Base-by-base conservation (phyloP, 2,888 invertebrate species). In the Athalia rosae region DNA sequence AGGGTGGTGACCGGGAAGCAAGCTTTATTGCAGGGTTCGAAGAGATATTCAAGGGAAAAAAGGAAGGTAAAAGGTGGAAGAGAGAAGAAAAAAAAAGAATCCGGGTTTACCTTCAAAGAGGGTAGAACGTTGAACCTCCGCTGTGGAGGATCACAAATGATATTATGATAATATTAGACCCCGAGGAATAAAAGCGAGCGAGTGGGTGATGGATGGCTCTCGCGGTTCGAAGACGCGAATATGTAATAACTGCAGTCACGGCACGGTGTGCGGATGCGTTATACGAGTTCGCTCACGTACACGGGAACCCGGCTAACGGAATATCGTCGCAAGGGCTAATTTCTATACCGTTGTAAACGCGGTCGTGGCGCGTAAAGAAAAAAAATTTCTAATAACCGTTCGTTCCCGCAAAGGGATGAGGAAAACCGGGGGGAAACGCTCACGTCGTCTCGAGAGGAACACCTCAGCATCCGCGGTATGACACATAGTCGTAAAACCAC, bases 111-210 rank as follows among this genome's bases (percentile, higher is more conserved):
- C 28, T 28, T 28, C 28, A 28, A 28, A 28, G 28, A 28, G n/a
- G 63, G 45, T 63, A 13, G 28, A 3, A 6, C n/a, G 66, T 15
- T 4, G 15, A 3, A 28, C 61, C 28, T 15, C 15, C 13, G 13
- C 50, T 50, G 66, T 48, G 50, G 58, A 71, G 71, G 71, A 71
- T 71, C 71, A 74, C 28, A 74, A 74, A 82, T 81, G 84, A 83
- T 82, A 83, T 84, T 85, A 84, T 83, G 82, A 84, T 84, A 85
- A 85, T 84, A 85, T 84, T 84, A 84, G 82, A 85, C 81, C 82
- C 79, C 77, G 80, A 78, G 69, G 73, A 78, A 78, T 78, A 79
- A 61, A 41, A n/a, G 28, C 9, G 28, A 47, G 8, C 48, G 76
- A 78, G 78, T 79, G 81, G 77, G 82, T 85, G 85, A 85, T 85